Percentiles rank a stretch among this genome's conserved stretches.
These are phyloP conservation scores for Gryon sp. DNA, from an alignment of 1,140 invertebrate species.

Conservation along the genomic window DNA sequence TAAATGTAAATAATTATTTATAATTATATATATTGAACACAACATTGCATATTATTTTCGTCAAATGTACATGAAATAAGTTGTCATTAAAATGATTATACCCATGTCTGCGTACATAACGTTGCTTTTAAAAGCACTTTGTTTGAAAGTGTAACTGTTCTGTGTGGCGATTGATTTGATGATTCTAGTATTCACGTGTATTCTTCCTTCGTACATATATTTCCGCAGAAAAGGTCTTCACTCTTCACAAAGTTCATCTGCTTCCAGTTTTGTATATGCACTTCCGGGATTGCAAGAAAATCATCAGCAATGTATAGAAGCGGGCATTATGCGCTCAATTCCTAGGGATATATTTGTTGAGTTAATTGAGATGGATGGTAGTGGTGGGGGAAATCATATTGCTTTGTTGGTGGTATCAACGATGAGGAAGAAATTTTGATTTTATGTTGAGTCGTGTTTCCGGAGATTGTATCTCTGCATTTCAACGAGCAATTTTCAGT, in stretches of 20 bases:
- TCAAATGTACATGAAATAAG: constrained; percentile 1
- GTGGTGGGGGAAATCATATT: constrained; percentile 18
- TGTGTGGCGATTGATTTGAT: constrained; percentile 11
- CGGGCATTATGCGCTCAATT: constrained; percentile 17
- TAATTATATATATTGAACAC: not conserved
- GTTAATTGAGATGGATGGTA: constrained; percentile 18
- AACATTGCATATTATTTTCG: constrained; percentile 1
- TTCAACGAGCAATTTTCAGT: not conserved
- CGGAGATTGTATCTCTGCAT: constrained; percentile 1
- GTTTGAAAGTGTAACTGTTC: constrained; percentile 2
- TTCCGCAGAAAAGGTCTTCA: no score
- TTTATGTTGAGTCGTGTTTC: constrained; percentile 8
- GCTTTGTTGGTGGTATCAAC: constrained; percentile 18
- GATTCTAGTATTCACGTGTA: constrained; percentile 8
- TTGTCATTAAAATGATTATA: constrained; percentile 15
- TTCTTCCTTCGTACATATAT: no score
- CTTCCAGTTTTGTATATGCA: constrained; percentile 20
- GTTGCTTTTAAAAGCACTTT: constrained; percentile 13
- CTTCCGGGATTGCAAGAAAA: constrained; percentile 20
- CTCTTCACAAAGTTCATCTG: constrained; percentile 8
- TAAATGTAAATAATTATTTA: constrained; percentile 3
- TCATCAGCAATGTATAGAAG: not conserved
- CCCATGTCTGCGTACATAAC: constrained; percentile 8
- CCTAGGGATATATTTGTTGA: constrained; percentile 13
- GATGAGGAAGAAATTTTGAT: constrained; percentile 14